Conservation (phyloP, 1,140 invertebrate genomes). For the Adoxophyes honmai region DNA sequence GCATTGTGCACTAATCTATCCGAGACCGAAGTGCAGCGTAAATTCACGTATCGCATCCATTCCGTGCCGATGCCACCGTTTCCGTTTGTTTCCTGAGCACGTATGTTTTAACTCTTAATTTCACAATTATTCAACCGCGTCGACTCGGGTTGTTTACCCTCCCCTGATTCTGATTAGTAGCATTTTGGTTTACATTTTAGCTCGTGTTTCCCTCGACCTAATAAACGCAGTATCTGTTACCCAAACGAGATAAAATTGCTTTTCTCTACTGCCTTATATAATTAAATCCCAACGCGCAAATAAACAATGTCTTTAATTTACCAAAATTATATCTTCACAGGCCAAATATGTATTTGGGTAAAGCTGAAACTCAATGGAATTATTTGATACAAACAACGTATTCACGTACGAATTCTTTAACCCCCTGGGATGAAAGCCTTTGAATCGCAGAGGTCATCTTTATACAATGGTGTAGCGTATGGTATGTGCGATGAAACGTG, state of each 20-base stretch:
- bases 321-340: constrained; percentile 12
- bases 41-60: neutral
- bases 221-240: constrained; percentile 14
- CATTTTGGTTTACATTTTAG: constrained; percentile 14
- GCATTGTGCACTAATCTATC: constrained; percentile 69
- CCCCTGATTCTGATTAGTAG: constrained; percentile 8
- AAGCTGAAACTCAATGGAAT: neutral
- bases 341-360: constrained; percentile 11
- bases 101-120: neutral
- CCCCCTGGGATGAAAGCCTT: too few species aligned
- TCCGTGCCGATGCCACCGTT: neutral
- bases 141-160: neutral
- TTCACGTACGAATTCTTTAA: neutral
- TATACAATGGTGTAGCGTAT: too few species aligned
- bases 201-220: constrained; percentile 9
- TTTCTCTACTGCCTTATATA: constrained; percentile 4
- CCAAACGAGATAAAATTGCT: constrained; percentile 16
- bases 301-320: constrained; percentile 14
- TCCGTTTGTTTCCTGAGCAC: neutral
- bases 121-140: neutral
- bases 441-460: too few species aligned
- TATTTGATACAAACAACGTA: neutral
- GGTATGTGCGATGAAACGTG: too few species aligned
- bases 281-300: constrained; percentile 15
- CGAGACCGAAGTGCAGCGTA: constrained; percentile 29